Percentiles rank a stretch among this genome's conserved stretches.
phyloP scores from a whole-genome alignment of 2,888 invertebrate species.

The Hetaerina titia region DNA sequence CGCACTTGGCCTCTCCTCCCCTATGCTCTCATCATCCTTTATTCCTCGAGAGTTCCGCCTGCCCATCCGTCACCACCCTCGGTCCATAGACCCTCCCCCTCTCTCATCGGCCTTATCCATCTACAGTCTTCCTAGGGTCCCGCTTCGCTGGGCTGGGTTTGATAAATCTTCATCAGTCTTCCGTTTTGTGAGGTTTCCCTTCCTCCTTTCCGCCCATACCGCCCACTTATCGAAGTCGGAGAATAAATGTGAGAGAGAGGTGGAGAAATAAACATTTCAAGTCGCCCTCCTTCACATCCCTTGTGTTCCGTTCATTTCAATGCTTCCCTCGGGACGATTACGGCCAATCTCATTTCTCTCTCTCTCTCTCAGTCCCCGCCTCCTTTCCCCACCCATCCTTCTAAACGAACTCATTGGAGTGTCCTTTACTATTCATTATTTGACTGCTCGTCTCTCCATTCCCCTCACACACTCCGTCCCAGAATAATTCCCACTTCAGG shows the following conservation, averaged over 20 bases:
- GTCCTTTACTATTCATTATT: not conserved
- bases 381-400: not conserved
- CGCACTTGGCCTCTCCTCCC: not conserved
- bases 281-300: not conserved
- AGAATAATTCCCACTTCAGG: not conserved
- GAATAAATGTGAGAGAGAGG: too few relatives aligned
- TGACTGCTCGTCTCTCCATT: not conserved
- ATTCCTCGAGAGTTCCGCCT: not conserved
- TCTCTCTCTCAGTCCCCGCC: not conserved
- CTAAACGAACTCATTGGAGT: not conserved
- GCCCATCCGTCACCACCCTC: not conserved
- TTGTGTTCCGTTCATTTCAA: not conserved
- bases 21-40: not conserved
- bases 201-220: not conserved
- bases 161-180: slow-evolving; percentile 31
- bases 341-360: not conserved
- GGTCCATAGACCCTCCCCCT: not conserved
- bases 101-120: not conserved
- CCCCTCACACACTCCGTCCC: not conserved
- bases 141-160: not conserved
- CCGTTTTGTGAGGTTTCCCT: not conserved
- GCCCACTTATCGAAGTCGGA: too few relatives aligned
- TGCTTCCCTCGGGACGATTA: not conserved
- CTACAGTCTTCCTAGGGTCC: not conserved
- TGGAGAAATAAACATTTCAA: not conserved